Base-by-base conservation (phyloP, 1,140 invertebrate genomes). In the Reticulitermes speratus region DNA sequence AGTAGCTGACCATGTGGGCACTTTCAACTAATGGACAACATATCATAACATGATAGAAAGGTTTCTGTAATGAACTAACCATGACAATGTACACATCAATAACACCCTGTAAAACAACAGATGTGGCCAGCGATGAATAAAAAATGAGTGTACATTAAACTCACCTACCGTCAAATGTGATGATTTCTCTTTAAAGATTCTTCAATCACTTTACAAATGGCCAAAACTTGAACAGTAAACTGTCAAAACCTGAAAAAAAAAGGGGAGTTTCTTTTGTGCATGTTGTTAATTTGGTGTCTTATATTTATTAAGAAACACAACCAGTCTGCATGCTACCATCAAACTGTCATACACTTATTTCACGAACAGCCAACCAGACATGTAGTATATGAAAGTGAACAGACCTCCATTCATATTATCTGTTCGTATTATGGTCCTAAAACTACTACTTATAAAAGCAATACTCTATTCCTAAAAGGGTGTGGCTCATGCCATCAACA, bases 401-500 rank as follows among this genome's bases (percentile, higher is more conserved):
- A 30, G n/a, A 75, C 65, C 25, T 75, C 25, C 65, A 30, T 30
- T 75, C 14, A 75, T 8, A 30, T 75, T 8, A 8, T 30, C n/a
- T n/a, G n/a, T 75, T 75, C 7, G 25, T 30, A 30, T 21, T 55
- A 75, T 30, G 25, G 2, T 30, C n/a, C 25, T 8, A 30, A 25
- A 30, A 75, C 9, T 30, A 55, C 19, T 2, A 21, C 52, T 19
- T 55, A 21, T 55, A 55, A 6, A 55, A 21, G 25, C 19, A 65
- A 16, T 75, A 30, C 12, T n/a, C 11, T 30, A 75, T 75, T 75
- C 25, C 14, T 84, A 59, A 45, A 52, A 52, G 83, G 83, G 83
- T 84, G 83, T 84, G 83, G 83, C 83, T 52, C 83, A 52, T 55
- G 8, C 55, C 23, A 48, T 30, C 1, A 84, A 59, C 45, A 52